Evolutionary conservation across 2,888 invertebrate genomes (phyloP), one percentile per base, ranked within the genome.

Genomic region (Ormyrus rosae): DNA sequence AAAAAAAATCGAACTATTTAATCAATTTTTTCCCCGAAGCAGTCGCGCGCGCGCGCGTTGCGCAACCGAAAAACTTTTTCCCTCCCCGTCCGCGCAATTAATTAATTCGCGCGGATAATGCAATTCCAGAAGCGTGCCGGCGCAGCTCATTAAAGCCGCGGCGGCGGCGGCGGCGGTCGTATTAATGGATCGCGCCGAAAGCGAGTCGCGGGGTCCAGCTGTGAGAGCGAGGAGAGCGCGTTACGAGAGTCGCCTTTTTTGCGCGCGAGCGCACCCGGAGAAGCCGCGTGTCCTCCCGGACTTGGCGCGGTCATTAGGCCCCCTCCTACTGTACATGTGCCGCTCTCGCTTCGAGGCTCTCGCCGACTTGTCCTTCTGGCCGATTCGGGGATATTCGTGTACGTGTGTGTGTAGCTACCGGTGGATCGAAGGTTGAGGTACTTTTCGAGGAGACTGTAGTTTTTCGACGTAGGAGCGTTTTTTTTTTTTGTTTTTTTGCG

Each of bases 161-260:
- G 56, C 56, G 1, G 56, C 56, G 1, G 56, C 56, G 46, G 45
- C 53, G 48, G 56, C n/a, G 10, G 46, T 13, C 56, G 55, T 34
- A 63, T 77, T 77, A 77, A 77, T 63, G 56, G 55, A 60, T 60
- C 46, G 8, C 10, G 46, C 56, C 56, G 67, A 76, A 61, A 76
- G 67, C 48, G 53, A 34, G 11, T 7, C 55, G 9, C 46, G 13
- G 53, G 46, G 7, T 7, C 55, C 19, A 58, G 13, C 46, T 13
- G 48, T 19, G 13, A 4, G 50, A 4, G 50, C 1, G 4, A 71
- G 50, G 34, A 34, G 46, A 34, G 46, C 19, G 46, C n/a, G 48
- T 8, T 63, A 63, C 11, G 7, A n/a, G 63, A 13, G 55, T 45
- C 53, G 19, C 53, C 11, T n/a, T 55, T 45, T 45, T 9, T 19